Conservation (phyloP, 2,113 vertebrate genomes). For the Chloebia gouldiae region DNA sequence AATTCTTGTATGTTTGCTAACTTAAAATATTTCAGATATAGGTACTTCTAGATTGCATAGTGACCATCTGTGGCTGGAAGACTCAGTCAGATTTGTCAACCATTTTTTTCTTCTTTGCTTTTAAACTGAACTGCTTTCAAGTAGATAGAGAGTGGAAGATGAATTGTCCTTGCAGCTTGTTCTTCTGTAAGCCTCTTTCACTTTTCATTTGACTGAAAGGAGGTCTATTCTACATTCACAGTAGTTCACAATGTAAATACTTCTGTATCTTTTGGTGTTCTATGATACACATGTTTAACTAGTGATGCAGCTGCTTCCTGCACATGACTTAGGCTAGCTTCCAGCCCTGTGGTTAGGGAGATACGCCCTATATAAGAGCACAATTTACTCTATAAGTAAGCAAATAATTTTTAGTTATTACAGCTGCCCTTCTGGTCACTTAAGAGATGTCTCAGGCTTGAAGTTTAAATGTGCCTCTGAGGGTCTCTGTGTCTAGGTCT, state of each 20-base stretch:
- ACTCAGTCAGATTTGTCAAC: background rate
- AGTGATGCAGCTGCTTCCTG: background rate
- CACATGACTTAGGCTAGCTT: background rate
- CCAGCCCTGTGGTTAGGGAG: fast-evolving
- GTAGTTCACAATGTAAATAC: background rate
- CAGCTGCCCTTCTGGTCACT: background rate
- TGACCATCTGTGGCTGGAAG: background rate
- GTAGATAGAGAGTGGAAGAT: background rate
- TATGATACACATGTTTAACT: background rate
- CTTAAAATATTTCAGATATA: background rate
- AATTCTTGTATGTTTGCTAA: background rate
- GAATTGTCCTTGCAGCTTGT: fast-evolving
- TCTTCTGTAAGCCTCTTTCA: background rate
- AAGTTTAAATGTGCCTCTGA: background rate
- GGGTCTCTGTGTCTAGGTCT: background rate
- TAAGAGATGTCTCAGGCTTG: background rate
- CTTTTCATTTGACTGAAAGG: background rate
- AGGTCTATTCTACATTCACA: background rate
- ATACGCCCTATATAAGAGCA: background rate
- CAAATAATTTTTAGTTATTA: background rate
- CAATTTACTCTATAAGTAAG: background rate
- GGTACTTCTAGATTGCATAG: background rate
- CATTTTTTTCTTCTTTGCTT: background rate
- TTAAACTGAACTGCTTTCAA: background rate
- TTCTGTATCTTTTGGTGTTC: background rate